Evolutionary conservation across 23 tunicate species (phyloP), one percentile per base, ranked within the genome.

Genomic region (Styela plicata): DNA sequence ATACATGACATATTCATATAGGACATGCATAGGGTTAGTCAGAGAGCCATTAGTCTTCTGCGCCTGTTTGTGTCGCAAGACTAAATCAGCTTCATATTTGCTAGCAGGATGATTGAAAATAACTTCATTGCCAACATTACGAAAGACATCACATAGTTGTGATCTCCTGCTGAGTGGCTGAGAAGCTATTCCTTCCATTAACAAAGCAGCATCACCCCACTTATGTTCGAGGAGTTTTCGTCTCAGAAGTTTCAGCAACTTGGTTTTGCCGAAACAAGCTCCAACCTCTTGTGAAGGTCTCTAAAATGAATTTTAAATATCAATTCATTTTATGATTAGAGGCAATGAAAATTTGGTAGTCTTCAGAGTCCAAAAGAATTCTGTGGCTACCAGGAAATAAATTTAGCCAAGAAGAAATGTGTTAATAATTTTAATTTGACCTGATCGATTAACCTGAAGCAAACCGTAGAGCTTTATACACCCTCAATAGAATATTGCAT

Each of bases 131-230:
- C 81, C 81, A 65, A 76, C 81, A 0, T 76, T 44, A 26, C 81
- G 22, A 10, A 76, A 53, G 36, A 53, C 18, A 22, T 76, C 66
- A 13, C 64, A 53, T 20, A 24, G 23, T 7, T 33, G 27, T 17
- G 27, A n/a, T 0, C 66, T 36, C 26, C 31, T 53, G 27, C 37
- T 31, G 0, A 44, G 18, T 26, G 66, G 31, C 28, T 76, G 66
- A 16, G 63, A 23, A 25, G 81, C 1, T 7, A 76, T 1, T 33
- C 81, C 81, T 24, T 76, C 63, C 81, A 76, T 76, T 76, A 76
- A 13, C 81, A 76, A 76, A 20, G 81, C 65, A 19, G 81, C 81
- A 53, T 76, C 81, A 21, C 53, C 81, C 81, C 81, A 76, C 23
- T 76, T 76, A 57, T 76, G 81, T 36, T 76, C 66, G 0, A 76